Base-by-base conservation (phyloP, 2,888 invertebrate genomes). In the Drosophila colorata region DNA sequence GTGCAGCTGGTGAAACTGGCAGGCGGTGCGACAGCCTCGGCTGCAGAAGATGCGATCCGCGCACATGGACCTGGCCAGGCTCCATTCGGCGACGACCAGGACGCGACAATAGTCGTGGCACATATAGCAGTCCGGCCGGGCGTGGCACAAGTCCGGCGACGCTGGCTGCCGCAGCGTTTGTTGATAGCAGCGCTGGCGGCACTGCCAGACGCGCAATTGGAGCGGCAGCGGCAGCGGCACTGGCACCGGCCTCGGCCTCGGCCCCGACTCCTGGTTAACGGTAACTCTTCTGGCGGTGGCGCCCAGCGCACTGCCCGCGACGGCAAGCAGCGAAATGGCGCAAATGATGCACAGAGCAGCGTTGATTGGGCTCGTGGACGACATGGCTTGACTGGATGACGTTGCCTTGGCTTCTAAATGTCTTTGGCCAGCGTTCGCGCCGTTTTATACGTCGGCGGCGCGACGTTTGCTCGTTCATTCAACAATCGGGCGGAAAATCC, bases 21-120 rank as follows among this genome's bases (percentile, higher is more conserved):
- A 88, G 44, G 89, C 87, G 14, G 82, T 81, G 37, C 86, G 89
- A 41, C 87, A 88, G 13, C 87, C 87, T 2, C 71, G 78, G 0
- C 71, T 80, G 67, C 89, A 88, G 53, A 80, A 88, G 46, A 68
- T 60, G 4, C 60, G 56, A 61, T 89, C 89, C 44, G 76, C 80
- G 20, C 87, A 89, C 89, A 88, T 88, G 0, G 86, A 75, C 1
- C 48, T 20, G 59, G 86, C 75, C 55, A 88, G 69, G 18, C 77
- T 85, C 37, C 47, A 47, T 4, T 78, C 74, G 61, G 84, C 84
- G 9, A 77, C 51, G 25, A 67, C 61, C 18, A 88, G 72, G 8
- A 83, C 82, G 6, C 80, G 88, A 48, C 87, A 88, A 16, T 88
- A 88, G 53, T 88, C 87, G 61, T 79, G 86, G 72, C 89, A 88